phyloP scores from a whole-genome alignment of 2,113 vertebrate species.

The Gopherus flavomarginatus region DNA sequence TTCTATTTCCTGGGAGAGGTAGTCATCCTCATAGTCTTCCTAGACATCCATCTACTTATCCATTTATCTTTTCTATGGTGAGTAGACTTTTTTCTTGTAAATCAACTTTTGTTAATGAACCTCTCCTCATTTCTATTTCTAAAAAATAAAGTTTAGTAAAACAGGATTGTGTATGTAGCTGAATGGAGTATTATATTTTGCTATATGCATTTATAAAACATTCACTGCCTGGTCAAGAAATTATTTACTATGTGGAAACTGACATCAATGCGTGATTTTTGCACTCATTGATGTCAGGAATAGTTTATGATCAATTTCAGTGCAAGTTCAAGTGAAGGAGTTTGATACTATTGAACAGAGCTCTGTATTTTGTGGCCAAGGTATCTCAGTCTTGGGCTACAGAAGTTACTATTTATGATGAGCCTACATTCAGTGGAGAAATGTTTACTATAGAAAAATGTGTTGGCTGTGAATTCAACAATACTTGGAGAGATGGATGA shows the following conservation, averaged over 20 bases:
- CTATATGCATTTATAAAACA: background rate
- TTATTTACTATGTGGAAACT: background rate
- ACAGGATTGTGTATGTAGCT: background rate
- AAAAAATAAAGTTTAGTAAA: background rate
- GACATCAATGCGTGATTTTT: background rate
- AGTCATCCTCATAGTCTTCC: background rate
- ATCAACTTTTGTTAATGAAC: background rate
- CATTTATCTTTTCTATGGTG: background rate
- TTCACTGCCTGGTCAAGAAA: background rate
- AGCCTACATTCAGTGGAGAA: background rate
- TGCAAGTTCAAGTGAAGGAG: background rate
- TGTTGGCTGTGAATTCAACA: background rate
- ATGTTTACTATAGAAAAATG: background rate
- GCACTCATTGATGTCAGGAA: background rate
- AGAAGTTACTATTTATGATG: background rate
- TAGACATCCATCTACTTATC: background rate
- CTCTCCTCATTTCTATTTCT: background rate
- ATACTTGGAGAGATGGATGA: background rate
- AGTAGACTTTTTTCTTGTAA: background rate
- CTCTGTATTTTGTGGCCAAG: background rate
- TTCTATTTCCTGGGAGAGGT: rapidly evolving
- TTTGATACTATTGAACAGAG: background rate
- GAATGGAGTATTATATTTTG: background rate
- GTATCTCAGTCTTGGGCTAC: background rate
- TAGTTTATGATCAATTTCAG: background rate